phyloP scores from a whole-genome alignment of 2,888 invertebrate genomes.

The Drosophila multiciliata region DNA sequence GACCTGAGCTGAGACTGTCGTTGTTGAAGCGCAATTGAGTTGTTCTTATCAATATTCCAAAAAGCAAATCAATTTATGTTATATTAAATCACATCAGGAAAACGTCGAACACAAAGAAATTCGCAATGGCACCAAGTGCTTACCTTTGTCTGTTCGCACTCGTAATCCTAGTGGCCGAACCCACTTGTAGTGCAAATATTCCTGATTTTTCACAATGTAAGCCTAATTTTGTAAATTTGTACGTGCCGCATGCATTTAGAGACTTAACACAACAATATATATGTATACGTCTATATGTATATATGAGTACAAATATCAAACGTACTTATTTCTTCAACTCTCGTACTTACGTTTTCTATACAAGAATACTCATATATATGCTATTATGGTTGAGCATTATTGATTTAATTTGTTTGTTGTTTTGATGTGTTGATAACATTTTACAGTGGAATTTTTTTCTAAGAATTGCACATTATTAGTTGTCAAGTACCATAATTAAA shows the following conservation, averaged over 20 bases:
- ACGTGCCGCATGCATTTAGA: not conserved
- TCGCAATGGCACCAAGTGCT: constrained; percentile 44
- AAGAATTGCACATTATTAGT: not conserved
- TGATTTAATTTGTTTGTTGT: not conserved
- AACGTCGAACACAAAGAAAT: constrained; percentile 30
- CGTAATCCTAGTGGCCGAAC: constrained; percentile 28
- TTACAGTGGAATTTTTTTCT: not conserved
- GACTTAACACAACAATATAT: not conserved
- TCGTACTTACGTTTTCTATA: not conserved
- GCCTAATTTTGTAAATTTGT: constrained; percentile 19
- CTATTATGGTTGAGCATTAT: not conserved
- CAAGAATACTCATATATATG: not conserved
- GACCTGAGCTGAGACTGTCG: constrained; percentile 3
- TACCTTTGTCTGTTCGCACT: constrained; percentile 35
- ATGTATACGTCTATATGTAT: not conserved
- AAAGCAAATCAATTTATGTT: constrained; percentile 35
- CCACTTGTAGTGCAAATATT: constrained; percentile 17
- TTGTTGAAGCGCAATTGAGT: constrained; percentile 29
- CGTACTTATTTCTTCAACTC: not conserved
- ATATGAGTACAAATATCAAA: not conserved
- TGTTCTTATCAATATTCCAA: constrained; percentile 55
- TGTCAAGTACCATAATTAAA: not conserved
- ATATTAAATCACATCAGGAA: constrained; percentile 36
- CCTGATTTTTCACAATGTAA: constrained; percentile 53
- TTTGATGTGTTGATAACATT: not conserved